Evolutionary conservation across 2,797 vertebrate genomes (phyloP).

Genomic region (Orestias chungarensis): DNA sequence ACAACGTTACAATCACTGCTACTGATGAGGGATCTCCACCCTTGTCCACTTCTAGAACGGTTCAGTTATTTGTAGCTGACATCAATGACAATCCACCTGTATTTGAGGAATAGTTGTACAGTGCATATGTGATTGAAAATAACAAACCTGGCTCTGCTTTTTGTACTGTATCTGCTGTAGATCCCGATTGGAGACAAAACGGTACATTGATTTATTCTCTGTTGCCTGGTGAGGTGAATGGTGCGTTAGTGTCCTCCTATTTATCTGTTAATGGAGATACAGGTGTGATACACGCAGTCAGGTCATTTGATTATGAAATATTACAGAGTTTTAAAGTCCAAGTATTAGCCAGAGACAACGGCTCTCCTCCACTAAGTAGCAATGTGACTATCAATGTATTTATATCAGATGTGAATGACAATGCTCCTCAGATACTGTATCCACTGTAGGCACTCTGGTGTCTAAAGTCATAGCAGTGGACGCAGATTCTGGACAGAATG

Average conservation of each 20-base stretch:
- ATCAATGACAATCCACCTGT: conserved; percentile 26
- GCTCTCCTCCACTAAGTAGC: conserved; percentile 66
- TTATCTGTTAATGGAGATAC: conserved; percentile 71
- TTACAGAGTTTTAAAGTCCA: conserved; percentile 62
- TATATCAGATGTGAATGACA: conserved; percentile 58
- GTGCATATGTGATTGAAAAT: conserved; percentile 58
- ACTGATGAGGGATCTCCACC: conserved; percentile 3
- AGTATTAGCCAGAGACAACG: conserved; percentile 79
- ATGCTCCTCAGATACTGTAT: background rate
- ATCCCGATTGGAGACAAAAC: conserved; percentile 58
- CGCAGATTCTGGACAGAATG: too few relatives aligned
- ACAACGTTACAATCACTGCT: conserved; percentile 65
- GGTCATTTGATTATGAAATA: conserved; percentile 65
- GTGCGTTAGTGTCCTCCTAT: conserved; percentile 66
- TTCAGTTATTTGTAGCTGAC: conserved; percentile 45
- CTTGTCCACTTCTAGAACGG: conserved; percentile 21
- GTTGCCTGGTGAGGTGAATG: conserved; percentile 51
- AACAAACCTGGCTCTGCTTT: conserved; percentile 63
- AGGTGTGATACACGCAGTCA: conserved; percentile 75
- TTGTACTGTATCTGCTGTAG: conserved; percentile 59
- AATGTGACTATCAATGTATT: conserved; percentile 62
- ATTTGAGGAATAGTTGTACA: conserved; percentile 63
- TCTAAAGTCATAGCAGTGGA: too few relatives aligned
- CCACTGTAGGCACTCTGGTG: too few relatives aligned
- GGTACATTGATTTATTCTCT: conserved; percentile 67